Evolutionary conservation across 2,113 vertebrate genomes (phyloP), one percentile per base, ranked within the genome.

Genomic region (Ptilorrhoa leucosticta): DNA sequence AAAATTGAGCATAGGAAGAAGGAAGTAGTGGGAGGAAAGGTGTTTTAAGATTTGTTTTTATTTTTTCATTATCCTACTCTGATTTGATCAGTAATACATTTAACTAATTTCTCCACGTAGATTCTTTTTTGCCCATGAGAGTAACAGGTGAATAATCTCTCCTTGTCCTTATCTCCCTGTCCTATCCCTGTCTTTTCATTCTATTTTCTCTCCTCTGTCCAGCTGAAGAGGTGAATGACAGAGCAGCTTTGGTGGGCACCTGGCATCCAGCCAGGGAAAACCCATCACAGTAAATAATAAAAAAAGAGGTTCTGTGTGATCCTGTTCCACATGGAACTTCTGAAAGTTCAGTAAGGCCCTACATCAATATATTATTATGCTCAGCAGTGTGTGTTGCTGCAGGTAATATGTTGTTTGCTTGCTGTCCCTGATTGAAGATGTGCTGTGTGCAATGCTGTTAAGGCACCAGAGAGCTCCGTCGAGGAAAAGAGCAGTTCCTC

Each of bases 331-430:
- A 39, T 48, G 78, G 61, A 95, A 89, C 54, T 44, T 54, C 79
- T 72, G 73, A 68, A 90, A 95, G 58, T 56, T 95, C 91, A 77
- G 70, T 66, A 83, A 95, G 71, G 64, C 86, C 89, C 86, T 96
- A 58, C 15, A 2, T 96, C 91, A 91, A 65, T 73, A 65, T 66
- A 54, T 93, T 85, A 75, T 87, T 95, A 87, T 88, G 37, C 66
- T 81, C 87, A 84, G 79, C 68, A 75, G 20, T 45, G 61, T 54
- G 9, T 27, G 88, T 57, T 90, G 51, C 53, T 82, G 78, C 77
- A 76, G 73, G 61, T 89, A 69, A 37, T 31, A 11, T 0, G 4
- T 54, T 77, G 47, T 56, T 87, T 91, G 24, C 76, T 90, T 81
- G 30, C 63, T 82, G 72, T 69, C 44, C 16, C 57, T 64, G 21